Base-by-base conservation (phyloP, 2,113 vertebrate genomes). In the Micronisus gabar region DNA sequence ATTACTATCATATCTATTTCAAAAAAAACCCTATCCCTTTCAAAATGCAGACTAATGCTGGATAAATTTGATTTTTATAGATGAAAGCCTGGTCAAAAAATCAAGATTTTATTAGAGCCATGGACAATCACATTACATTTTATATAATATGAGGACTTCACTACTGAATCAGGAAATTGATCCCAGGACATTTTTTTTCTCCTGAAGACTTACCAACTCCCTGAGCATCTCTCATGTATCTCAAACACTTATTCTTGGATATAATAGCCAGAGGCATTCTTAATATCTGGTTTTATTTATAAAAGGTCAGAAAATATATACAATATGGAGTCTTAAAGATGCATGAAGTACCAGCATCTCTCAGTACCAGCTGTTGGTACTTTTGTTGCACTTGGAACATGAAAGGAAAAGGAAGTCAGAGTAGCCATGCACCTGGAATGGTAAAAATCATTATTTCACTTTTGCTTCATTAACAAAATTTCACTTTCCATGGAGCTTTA, bases 31-130 rank as follows among this genome's bases (percentile, higher is more conserved):
- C 48, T 70, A n/a, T 74, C 83, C 81, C 63, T 95, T 93, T 92
- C 92, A 87, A 95, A 92, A 92, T 78, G 74, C 81, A 94, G 94
- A 86, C 55, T 6, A 97, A 89, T 90, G 86, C 94, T 61, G 38
- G 52, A 81, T 86, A 97, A 96, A 97, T 97, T 94, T 95, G 90
- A 97, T 97, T 97, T 96, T 95, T 92, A 97, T 94, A 96, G 94
- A 88, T 81, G 82, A 93, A 91, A 92, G 86, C 90, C 80, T 79
- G 36, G 80, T 88, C 70, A 59, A 88, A 94, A 93, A 96, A 47
- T 85, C 86, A 82, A 91, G 91, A 94, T 97, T 91, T 95, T 96
- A 91, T 97, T 96, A 97, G 67, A 92, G 84, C 70, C 80, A 48
- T 17, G 50, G 90, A 94, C 80, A 97, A 97, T 96, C 82, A 85